Percentiles rank a stretch among this genome's conserved stretches.
These are phyloP conservation scores for Philhelius pedissequus DNA, from an alignment of 2,888 invertebrate species.

Conservation along the genomic window DNA sequence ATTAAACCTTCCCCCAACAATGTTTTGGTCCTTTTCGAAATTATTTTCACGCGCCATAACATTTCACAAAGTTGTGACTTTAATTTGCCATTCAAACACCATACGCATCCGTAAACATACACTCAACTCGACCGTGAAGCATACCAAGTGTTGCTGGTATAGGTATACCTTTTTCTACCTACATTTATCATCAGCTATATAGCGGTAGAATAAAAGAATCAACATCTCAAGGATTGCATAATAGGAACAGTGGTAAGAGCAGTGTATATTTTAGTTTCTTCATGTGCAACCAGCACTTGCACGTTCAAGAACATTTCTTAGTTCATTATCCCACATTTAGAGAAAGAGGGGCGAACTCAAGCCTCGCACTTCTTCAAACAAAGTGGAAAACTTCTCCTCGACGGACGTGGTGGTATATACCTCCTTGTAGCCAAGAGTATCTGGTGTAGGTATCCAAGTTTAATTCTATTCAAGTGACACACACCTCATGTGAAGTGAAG, in stretches of 20 bases:
- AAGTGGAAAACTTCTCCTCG: constrained; percentile 3
- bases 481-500: constrained; percentile 50
- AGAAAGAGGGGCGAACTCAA: neutral
- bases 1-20: neutral
- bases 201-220: neutral
- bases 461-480: constrained; percentile 54
- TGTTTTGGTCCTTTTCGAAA: neutral
- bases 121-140: constrained; percentile 21
- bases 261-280: constrained; percentile 9
- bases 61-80: constrained; percentile 24
- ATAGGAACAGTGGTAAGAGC: neutral
- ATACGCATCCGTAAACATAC: constrained; percentile 22
- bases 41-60: constrained; percentile 48
- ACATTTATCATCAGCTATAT: neutral
- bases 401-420: neutral
- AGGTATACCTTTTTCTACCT: neutral
- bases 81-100: constrained; percentile 35
- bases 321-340: constrained; percentile 58
- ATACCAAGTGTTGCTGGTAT: neutral
- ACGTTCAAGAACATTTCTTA: constrained; percentile 44
- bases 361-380: neutral
- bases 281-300: constrained; percentile 42
- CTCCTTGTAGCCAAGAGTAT: neutral
- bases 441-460: constrained; percentile 15
- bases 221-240: constrained; percentile 50